Conservation (phyloP, 2,888 invertebrate genomes). For the Thelaira solivaga region DNA sequence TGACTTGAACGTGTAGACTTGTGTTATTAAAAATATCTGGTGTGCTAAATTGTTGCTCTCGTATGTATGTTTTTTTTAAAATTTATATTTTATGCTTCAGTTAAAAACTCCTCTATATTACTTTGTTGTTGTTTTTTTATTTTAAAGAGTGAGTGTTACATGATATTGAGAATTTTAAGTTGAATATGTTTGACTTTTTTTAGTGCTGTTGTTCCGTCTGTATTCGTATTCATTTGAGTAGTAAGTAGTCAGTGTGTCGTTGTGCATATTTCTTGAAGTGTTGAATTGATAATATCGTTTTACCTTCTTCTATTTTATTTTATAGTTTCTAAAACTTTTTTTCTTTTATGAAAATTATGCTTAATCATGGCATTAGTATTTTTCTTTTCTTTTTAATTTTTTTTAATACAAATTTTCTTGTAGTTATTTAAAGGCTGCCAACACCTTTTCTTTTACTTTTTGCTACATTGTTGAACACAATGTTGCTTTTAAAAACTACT, state of each 20-base stretch:
- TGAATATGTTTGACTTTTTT: neutral
- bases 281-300: constrained; percentile 6
- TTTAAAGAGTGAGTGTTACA: neutral
- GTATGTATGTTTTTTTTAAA: too few species aligned
- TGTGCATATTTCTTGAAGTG: constrained; percentile 2
- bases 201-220: too few species aligned
- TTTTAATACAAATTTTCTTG: neutral
- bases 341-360: constrained; percentile 16
- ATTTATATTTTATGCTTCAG: too few species aligned
- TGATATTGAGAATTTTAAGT: neutral
- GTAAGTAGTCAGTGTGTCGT: neutral
- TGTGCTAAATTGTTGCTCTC: too few species aligned
- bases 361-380: constrained; percentile 39
- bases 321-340: too few species aligned
- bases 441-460: constrained; percentile 30
- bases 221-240: too few species aligned
- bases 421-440: constrained; percentile 17
- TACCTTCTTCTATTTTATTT: neutral
- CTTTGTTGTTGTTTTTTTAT: neutral
- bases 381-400: neutral
- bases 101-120: too few species aligned
- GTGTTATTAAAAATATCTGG: too few species aligned
- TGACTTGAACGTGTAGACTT: too few species aligned
- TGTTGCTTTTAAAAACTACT: neutral
- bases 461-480: neutral